phyloP scores from a whole-genome alignment of 2,113 vertebrate genomes.

The Tinamus guttatus region DNA sequence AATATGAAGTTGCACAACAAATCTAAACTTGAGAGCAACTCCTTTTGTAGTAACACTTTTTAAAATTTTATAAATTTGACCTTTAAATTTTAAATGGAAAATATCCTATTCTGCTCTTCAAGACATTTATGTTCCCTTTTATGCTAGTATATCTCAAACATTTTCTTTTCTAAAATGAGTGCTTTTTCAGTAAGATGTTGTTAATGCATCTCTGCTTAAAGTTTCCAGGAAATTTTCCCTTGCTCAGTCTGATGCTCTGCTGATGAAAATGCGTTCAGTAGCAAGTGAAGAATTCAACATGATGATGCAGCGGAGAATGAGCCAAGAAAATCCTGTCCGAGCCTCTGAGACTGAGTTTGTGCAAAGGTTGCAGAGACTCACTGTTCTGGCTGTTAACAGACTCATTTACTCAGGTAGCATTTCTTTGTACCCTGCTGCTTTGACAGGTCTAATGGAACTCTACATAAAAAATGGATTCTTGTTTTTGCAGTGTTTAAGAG shows the following conservation, averaged over 20 bases:
- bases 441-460: neutral
- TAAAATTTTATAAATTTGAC: neutral
- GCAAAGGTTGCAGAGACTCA: conserved; percentile 92
- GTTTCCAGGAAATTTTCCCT: conserved; percentile 86
- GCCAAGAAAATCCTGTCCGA: conserved; percentile 91
- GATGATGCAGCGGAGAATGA: conserved; percentile 96
- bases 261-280: conserved; percentile 92
- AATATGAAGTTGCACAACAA: neutral
- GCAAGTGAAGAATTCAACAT: conserved; percentile 92
- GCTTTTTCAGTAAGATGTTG: neutral
- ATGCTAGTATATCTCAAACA: neutral
- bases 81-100: neutral
- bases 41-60: neutral
- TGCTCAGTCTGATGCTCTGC: conserved; percentile 89
- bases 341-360: conserved; percentile 90
- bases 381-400: conserved; percentile 91
- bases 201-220: conserved; percentile 64
- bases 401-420: conserved; percentile 90
- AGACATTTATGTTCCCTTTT: neutral
- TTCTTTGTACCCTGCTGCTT: neutral
- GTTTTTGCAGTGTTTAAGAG: neutral
- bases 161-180: neutral
- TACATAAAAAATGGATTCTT: neutral
- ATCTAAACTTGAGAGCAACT: neutral
- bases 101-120: neutral